These are phyloP conservation scores for Eucriotettix oculatus DNA, from an alignment of 2,888 invertebrate species.

Conservation along the genomic window DNA sequence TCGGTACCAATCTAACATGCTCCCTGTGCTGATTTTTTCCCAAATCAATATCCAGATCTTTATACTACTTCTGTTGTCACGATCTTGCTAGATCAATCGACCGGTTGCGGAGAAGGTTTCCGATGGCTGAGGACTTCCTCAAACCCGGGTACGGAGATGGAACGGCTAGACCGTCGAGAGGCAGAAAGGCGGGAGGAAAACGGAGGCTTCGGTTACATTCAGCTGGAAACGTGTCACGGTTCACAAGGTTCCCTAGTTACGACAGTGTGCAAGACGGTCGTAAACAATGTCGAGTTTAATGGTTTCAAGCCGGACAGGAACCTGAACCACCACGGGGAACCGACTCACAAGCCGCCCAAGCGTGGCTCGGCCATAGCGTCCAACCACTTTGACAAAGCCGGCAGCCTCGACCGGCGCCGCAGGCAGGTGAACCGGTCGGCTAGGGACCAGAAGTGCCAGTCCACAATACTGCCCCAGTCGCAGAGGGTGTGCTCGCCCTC, in stretches of 20 bases:
- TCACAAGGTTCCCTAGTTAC: too few relatives aligned
- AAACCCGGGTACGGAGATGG: neutral
- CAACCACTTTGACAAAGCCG: conserved; percentile 23
- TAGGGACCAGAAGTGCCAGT: conserved; percentile 47
- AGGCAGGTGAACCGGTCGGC: conserved; percentile 27
- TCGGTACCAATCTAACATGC: too few relatives aligned
- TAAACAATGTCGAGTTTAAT: too few relatives aligned
- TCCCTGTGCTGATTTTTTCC: too few relatives aligned
- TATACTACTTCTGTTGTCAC: too few relatives aligned
- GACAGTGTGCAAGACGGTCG: too few relatives aligned
- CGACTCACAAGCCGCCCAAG: neutral
- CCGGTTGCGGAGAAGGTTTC: conserved; percentile 46
- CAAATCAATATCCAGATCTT: too few relatives aligned
- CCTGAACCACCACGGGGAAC: neutral
- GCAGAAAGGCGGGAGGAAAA: neutral
- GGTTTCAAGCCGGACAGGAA: too few relatives aligned
- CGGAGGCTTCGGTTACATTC: neutral
- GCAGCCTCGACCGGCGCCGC: conserved; percentile 37
- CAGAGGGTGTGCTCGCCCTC: conserved; percentile 8
- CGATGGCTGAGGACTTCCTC: conserved; percentile 37
- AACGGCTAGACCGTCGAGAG: neutral
- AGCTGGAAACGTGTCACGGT: neutral
- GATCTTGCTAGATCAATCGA: conserved; percentile 19
- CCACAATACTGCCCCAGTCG: conserved; percentile 22
- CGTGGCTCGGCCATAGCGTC: neutral